phyloP scores from a whole-genome alignment of 2,113 vertebrate genomes.

The Hippocampus zosterae region DNA sequence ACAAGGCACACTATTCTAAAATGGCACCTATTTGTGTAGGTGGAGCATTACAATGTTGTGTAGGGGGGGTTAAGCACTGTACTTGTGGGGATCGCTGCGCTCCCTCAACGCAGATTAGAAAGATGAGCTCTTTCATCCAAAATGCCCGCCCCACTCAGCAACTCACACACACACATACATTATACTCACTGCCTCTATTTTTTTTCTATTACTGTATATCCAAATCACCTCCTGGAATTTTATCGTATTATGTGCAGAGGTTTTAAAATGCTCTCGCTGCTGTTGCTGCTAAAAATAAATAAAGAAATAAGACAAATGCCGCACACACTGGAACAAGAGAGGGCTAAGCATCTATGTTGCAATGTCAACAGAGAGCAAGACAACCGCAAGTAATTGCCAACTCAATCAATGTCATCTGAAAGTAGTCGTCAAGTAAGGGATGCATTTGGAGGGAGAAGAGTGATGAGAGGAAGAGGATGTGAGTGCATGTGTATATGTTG shows the following conservation, averaged over 20 bases:
- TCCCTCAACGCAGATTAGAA: constrained; percentile 59
- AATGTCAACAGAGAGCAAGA: constrained; percentile 53
- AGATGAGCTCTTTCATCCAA: constrained; percentile 38
- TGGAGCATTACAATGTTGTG: constrained; percentile 48
- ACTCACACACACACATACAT: constrained; percentile 8
- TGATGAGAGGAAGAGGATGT: constrained; percentile 20
- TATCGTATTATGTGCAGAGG: constrained; percentile 20
- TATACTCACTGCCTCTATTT: constrained; percentile 11
- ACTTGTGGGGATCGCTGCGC: constrained; percentile 52
- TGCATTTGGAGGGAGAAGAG: constrained; percentile 25
- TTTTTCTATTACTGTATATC: constrained; percentile 5
- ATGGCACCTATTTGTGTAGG: constrained; percentile 50
- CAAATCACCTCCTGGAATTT: constrained; percentile 18
- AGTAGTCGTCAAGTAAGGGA: constrained; percentile 35
- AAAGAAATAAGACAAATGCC: constrained; percentile 28
- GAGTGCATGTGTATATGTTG: constrained; percentile 16
- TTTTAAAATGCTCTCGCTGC: constrained; percentile 29
- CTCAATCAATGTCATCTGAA: constrained; percentile 66
- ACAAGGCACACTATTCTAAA: constrained; percentile 48
- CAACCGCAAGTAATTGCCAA: constrained; percentile 58
- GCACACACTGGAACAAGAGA: constrained; percentile 37
- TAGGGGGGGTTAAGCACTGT: constrained; percentile 50
- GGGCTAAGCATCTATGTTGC: constrained; percentile 32
- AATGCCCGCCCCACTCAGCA: background rate
- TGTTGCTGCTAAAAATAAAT: constrained; percentile 48